Base-by-base conservation (phyloP, 2,888 invertebrate species). In the Falcaria lacertinaria region DNA sequence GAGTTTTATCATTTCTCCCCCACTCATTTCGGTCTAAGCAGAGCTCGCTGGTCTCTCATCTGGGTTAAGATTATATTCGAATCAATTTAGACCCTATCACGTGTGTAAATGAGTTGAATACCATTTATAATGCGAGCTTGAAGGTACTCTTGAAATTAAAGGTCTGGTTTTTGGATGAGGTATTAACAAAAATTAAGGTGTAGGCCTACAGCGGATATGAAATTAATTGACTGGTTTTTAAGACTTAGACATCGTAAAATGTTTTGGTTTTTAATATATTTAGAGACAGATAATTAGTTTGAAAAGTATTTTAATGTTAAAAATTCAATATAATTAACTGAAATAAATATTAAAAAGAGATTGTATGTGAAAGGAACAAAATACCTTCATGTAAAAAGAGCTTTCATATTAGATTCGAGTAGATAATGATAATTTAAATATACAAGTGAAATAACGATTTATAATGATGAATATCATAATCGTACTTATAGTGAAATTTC, bases 1-100 rank as follows among this genome's bases (percentile, higher is more conserved):
- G 75, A 84, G 85, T 89, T 89, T 88, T 89, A 89, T 89, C 69
- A 59, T 57, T 69, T 67, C 74, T 70, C 80, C 86, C 87, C 87
- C 79, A 79, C 83, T 54, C 45, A 56, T 22, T 13, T 22, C 48
- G 60, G 58, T 69, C 70, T 70, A 66, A 69, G 67, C 69, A 64
- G 63, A 64, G 67, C 59, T 52, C 56, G 57, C 66, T 52, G 55
- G 54, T 54, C 68, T 67, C 68, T 72, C 79, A 74, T 73, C 76
- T 82, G 66, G 78, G 80, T 78, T 78, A 74, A 71, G 71, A 79
- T 69, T 62, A 69, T 64, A 69, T 73, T 71, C 66, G 68, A 67
- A 65, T 75, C 64, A 77, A 64, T 74, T 71, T 74, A 55, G 48
- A 74, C 79, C 71, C 64, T 78, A 75, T 74, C 70, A 63, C 63